Percentiles rank a stretch among this genome's conserved stretches.
Conservation (phyloP, 2,797 vertebrate species). For the Apogon talboti region DNA sequence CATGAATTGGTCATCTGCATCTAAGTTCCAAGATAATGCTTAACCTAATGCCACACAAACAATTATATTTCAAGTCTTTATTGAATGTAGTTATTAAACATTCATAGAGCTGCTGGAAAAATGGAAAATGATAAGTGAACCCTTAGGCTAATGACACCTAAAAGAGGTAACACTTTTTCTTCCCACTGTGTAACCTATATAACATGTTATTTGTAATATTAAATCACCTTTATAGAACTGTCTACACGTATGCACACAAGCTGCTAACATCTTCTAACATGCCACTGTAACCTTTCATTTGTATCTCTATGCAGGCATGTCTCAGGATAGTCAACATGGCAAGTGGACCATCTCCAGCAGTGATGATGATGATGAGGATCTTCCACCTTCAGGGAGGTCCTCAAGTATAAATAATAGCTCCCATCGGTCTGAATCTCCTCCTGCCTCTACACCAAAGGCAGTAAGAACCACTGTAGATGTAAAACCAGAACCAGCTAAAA, state of each 20-base stretch:
- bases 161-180: too few relatives aligned
- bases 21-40: too few relatives aligned
- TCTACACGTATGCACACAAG: neutral
- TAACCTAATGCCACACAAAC: too few relatives aligned
- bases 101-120: too few relatives aligned
- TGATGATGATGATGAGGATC: conserved; percentile 87
- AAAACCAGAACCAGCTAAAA: conserved; percentile 58
- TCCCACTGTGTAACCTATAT: too few relatives aligned
- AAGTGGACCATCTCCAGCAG: conserved; percentile 96
- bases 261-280: neutral
- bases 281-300: neutral
- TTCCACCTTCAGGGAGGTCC: conserved; percentile 65
- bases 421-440: conserved; percentile 1
- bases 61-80: too few relatives aligned
- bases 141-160: too few relatives aligned
- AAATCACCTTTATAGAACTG: too few relatives aligned
- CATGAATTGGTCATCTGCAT: too few relatives aligned
- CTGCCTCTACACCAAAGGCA: conserved; percentile 29
- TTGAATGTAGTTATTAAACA: too few relatives aligned
- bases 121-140: too few relatives aligned
- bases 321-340: conserved; percentile 89
- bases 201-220: too few relatives aligned
- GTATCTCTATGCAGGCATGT: conserved; percentile 79
- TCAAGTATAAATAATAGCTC: conserved; percentile 34
- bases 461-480: conserved; percentile 13